Base-by-base conservation (phyloP, 2,888 invertebrate species). In the Prosapia bicincta region DNA sequence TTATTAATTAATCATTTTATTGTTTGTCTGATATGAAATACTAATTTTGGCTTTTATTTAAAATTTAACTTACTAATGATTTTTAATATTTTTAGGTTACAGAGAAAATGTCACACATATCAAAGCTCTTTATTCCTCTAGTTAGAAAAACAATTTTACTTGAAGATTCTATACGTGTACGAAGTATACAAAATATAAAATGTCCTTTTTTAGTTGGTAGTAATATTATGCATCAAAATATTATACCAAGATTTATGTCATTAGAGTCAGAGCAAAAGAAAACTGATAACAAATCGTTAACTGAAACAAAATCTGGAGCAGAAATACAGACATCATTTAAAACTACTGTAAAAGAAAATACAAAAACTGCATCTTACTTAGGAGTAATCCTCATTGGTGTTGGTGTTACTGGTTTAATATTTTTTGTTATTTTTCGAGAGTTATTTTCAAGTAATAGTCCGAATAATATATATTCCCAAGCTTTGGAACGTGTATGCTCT, bases 371-470 rank as follows among this genome's bases (percentile, higher is more conserved):
- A 1, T 93, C 93, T 9, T 97, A 97, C 83, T 88, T 93, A 81
- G 92, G 92, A 15, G 90, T 98, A 1, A 94, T 97, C 80, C 82
- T 96, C 71, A 86, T 90, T 43, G 96, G 96, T 0, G 84, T 96
- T 76, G 93, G 93, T 54, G 90, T 96, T 0, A 95, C 95, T 65
- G 93, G 92, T 26, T 86, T 93, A 1, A 90, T 97, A 84, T 92
- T 95, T 83, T 97, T 92, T 84, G 90, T 93, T 72, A 90, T 97
- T 76, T 93, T 95, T 81, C 89, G 90, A 78, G 97, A 97, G 85
- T 85, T 98, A 26, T 95, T 97, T 85, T 96, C 97, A 1, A 91
- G 92, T 78, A 92, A 92, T 80, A 97, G 96, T 84, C 92, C 96
- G 0, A 95, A 93, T 84, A 93, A 91, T 81, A 89, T 97, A 76